Evolutionary conservation across 2,797 vertebrate species (phyloP).

Genomic region (Parotocinclus haroldoi): DNA sequence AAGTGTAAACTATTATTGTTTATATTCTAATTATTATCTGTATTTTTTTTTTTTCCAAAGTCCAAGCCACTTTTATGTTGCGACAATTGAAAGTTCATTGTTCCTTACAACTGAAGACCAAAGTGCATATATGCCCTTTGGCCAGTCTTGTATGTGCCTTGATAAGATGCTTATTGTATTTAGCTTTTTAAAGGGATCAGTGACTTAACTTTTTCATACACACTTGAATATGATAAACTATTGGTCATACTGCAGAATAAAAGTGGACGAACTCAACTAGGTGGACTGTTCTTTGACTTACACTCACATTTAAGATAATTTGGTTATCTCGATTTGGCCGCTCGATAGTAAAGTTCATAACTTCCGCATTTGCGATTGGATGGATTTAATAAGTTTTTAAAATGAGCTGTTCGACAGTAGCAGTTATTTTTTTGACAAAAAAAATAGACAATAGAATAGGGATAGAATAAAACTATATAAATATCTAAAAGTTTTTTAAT

Average conservation of each 20-base stretch:
- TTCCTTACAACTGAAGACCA: conserved; percentile 95
- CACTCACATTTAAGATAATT: no score
- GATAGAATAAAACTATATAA: no score
- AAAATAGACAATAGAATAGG: no score
- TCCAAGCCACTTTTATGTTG: conserved; percentile 84
- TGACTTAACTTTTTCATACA: conserved; percentile 91
- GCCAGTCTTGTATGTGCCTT: conserved; percentile 99
- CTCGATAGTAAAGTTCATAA: no score
- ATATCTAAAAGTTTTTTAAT: no score
- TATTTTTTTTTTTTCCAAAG: conserved; percentile 67
- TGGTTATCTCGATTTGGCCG: no score
- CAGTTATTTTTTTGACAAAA: no score
- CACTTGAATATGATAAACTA: conserved; percentile 95
- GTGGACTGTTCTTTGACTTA: conserved; percentile 53
- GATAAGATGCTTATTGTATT: conserved; percentile 99
- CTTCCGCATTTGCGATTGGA: no score
- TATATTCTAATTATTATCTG: conserved; percentile 71
- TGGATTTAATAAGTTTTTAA: no score
- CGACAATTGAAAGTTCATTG: conserved; percentile 85
- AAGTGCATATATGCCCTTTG: conserved; percentile 99
- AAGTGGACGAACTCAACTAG: conserved; percentile 78
- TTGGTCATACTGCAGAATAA: conserved; percentile 98
- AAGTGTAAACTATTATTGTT: conserved; percentile 70
- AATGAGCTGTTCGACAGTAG: no score
- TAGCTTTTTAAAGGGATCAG: conserved; percentile 92